Evolutionary conservation across 2,888 invertebrate genomes (phyloP).

Genomic region (Pollenia labialis): DNA sequence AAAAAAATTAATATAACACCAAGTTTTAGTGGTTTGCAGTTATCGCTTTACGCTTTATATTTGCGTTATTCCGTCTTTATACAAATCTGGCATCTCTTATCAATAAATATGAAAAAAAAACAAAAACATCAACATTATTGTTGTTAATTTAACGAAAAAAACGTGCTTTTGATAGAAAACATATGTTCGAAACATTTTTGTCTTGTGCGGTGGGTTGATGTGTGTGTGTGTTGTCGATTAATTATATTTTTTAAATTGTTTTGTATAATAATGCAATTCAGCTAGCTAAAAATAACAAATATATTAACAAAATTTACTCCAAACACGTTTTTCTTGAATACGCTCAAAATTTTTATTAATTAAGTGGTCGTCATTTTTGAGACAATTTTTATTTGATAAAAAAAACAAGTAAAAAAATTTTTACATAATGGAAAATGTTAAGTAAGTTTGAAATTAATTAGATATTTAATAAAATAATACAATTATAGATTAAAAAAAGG

Average conservation of each 20-base stretch:
- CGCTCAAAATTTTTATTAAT: neutral
- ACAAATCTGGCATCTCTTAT: conserved; percentile 17
- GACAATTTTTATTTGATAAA: neutral
- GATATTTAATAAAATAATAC: neutral
- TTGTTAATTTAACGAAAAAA: conserved; percentile 53
- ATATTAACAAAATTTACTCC: neutral
- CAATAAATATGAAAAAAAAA: conserved; percentile 19
- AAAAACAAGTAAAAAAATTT: conserved; percentile 12
- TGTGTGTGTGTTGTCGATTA: conserved; percentile 19
- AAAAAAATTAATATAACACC: too few relatives aligned
- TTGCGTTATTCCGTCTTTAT: too few relatives aligned
- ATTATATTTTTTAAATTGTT: conserved; percentile 18
- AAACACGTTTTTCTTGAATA: conserved; percentile 10
- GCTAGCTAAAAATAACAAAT: conserved; percentile 1
- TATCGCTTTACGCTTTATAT: too few relatives aligned
- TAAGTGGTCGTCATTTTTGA: neutral
- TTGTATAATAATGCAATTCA: conserved; percentile 31
- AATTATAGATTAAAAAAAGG: neutral
- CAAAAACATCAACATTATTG: conserved; percentile 1
- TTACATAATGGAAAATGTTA: conserved; percentile 68
- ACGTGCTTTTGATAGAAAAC: conserved; percentile 53
- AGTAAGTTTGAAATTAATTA: conserved; percentile 43
- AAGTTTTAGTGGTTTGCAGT: too few relatives aligned
- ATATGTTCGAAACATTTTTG: conserved; percentile 27
- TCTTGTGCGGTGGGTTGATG: neutral